phyloP scores from a whole-genome alignment of 2,888 invertebrate genomes.

The Macaria notata region DNA sequence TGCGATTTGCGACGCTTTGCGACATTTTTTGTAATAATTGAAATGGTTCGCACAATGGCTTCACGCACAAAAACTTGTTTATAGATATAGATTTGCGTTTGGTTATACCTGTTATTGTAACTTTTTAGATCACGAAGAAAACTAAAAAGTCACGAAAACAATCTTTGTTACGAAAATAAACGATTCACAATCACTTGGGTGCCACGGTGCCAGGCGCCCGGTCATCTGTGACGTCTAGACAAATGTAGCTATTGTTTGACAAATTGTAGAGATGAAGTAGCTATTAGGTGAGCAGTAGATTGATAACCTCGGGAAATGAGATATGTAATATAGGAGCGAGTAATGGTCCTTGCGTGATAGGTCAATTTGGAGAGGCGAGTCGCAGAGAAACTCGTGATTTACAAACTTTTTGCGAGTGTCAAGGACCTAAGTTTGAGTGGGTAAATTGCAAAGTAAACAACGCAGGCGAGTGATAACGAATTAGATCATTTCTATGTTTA shows the following conservation, averaged over 20 bases:
- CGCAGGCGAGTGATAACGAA: background rate
- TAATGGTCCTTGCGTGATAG: constrained; percentile 46
- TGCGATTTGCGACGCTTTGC: constrained; percentile 24
- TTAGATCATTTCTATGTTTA: constrained; percentile 3
- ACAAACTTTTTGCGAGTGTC: constrained; percentile 25
- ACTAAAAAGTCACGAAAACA: background rate
- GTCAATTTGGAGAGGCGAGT: constrained; percentile 41
- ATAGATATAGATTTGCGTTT: background rate
- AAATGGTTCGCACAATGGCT: constrained; percentile 15
- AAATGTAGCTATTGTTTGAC: constrained; percentile 15
- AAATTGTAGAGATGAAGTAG: constrained; percentile 8
- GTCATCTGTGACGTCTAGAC: constrained; percentile 30
- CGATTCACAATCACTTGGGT: constrained; percentile 13
- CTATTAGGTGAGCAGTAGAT: constrained; percentile 10
- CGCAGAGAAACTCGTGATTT: constrained; percentile 40
- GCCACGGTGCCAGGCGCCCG: constrained; percentile 16
- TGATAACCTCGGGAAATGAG: constrained; percentile 2
- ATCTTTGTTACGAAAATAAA: constrained; percentile 9
- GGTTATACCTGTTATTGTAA: background rate
- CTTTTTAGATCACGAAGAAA: background rate
- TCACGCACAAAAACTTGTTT: background rate
- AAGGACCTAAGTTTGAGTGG: constrained; percentile 24
- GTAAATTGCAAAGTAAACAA: background rate
- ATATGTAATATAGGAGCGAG: background rate
- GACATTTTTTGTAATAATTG: constrained; percentile 5